Evolutionary conservation across 2,888 invertebrate species (phyloP), one percentile per base, ranked within the genome.

Genomic region (Axea sp.): DNA sequence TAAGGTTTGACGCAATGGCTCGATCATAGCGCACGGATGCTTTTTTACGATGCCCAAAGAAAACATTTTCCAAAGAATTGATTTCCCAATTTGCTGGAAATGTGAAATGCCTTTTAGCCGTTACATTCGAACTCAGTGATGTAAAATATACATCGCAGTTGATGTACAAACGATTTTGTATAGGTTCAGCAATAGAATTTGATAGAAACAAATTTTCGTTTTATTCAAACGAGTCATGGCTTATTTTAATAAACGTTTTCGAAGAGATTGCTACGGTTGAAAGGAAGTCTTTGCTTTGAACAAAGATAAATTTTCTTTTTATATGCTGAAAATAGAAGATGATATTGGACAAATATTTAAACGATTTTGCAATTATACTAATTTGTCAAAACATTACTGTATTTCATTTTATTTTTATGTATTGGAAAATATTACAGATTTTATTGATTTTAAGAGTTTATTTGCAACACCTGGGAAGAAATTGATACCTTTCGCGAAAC

Each of bases 11-110:
- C 43, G 69, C 55, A 60, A 71, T 71, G 62, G 62, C 55, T 57
- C 64, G 72, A 43, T 59, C 72, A 72, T 65, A 62, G 71, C 57
- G 55, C 71, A 62, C 62, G 72, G 47, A 17, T 72, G 64, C 49
- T 26, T 72, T 71, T 72, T 72, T 71, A 71, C 64, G 71, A 57
- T 47, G 71, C 55, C 33, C 71, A 64, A 57, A 71, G 71, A 49
- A 71, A 71, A 71, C 57, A 71, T 71, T 71, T 71, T 71, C 71
- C 71, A 26, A 64, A 64, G 71, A 64, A 64, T 71, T 71, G 62
- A 64, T 71, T 71, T 35, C 55, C 57, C 49, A 64, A 71, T 71
- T 71, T 64, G 33, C 49, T 71, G 57, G 64, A 71, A 71, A 71
- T 60, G 45, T 39, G 55, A 55, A 71, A 62, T 53, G 55, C 35